These are phyloP conservation scores for Diplodus sargus DNA, from an alignment of 2,797 vertebrate species.

Conservation along the genomic window DNA sequence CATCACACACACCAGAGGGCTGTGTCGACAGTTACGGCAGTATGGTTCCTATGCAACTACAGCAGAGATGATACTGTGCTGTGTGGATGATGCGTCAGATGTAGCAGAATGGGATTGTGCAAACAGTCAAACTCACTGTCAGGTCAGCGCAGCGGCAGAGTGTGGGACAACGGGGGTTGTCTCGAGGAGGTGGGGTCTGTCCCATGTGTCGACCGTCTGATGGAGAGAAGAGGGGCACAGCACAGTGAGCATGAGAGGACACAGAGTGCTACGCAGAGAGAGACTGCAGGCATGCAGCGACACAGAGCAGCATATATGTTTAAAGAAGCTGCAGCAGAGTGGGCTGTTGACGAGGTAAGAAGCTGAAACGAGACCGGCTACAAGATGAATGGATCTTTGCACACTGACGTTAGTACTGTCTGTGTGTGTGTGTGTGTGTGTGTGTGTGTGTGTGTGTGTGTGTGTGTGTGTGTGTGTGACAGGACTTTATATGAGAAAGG, in stretches of 20 bases:
- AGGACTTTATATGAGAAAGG: background rate
- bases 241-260: slow-evolving; percentile 72
- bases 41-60: background rate
- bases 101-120: slow-evolving; percentile 26
- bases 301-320: slow-evolving; percentile 66
- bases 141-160: slow-evolving; percentile 51
- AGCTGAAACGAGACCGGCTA: slow-evolving; percentile 35
- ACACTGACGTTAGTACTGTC: slow-evolving; percentile 3
- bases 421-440: background rate
- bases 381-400: slow-evolving; percentile 9
- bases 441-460: background rate
- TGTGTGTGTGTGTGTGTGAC: slow-evolving; percentile 3
- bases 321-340: slow-evolving; percentile 71
- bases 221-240: slow-evolving; percentile 74
- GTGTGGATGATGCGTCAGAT: slow-evolving; percentile 26
- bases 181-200: slow-evolving; percentile 78
- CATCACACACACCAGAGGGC: slow-evolving; percentile 5
- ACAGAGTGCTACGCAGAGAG: slow-evolving; percentile 60
- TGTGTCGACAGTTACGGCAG: slow-evolving; percentile 10
- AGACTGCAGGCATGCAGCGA: slow-evolving; percentile 76
- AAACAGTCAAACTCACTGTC: slow-evolving; percentile 52
- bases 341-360: slow-evolving; percentile 70
- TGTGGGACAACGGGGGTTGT: slow-evolving; percentile 61
- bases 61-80: slow-evolving; percentile 20
- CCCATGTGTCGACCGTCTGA: slow-evolving; percentile 74